Evolutionary conservation across 2,888 invertebrate genomes (phyloP), one percentile per base, ranked within the genome.

Genomic region (Phyto melanocephala): DNA sequence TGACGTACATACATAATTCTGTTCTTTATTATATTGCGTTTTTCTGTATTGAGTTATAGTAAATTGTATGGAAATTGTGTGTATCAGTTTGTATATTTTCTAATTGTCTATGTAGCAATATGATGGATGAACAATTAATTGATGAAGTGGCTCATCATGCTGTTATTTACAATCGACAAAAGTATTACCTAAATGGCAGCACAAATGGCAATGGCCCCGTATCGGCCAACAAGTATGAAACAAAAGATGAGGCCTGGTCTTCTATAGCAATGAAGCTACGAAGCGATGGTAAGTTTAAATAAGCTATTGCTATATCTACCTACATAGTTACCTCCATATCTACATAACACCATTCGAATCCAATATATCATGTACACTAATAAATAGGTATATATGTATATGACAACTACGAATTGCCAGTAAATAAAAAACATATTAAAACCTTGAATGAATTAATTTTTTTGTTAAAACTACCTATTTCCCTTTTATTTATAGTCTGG

Each of bases 121-220:
- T 90, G 89, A 91, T 91, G 89, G 91, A 91, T 84, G 91, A 91
- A 84, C 89, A 89, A 80, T 83, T 91, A 72, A 91, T 91, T 83
- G 89, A 88, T 77, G 91, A 91, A 85, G 91, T 91, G 17, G 90
- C 90, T 65, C 89, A 89, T 3, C 91, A 91, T 85, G 90, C 90
- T 24, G 91, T 91, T 28, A 91, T 91, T 17, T 91, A 87, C 79
- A 91, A 91, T 86, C 86, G 91, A 8, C 91, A 91, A 78, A 91
- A 91, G 81, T 91, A 91, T 85, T 91, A 90, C 75, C 84, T 91
- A 17, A 91, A 90, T 81, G 90, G 87, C 67, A 86, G 86, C 74
- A 79, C 75, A 35, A 86, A 85, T 68, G 81, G 83, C 37, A 81
- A 81, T 63, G 82, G 81, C 7, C 71, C 56, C 8, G 74, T 80